These are phyloP conservation scores for Polyodon spathula DNA, from an alignment of 2,113 vertebrate species.

Conservation along the genomic window DNA sequence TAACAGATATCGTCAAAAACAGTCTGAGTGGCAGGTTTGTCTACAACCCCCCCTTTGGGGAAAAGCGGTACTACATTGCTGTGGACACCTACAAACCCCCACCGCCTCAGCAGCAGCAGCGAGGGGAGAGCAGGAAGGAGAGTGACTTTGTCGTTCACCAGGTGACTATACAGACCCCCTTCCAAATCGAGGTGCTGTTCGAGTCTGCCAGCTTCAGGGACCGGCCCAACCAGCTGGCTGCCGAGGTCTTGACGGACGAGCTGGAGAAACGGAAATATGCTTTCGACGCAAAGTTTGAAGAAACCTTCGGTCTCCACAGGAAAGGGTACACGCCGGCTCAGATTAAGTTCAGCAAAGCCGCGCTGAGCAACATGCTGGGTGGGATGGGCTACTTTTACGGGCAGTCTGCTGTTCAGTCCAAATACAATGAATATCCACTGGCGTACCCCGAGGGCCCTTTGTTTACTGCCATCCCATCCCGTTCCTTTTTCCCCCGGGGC, in stretches of 20 bases:
- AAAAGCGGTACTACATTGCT: conserved; percentile 62
- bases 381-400: conserved; percentile 87
- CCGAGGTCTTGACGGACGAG: conserved; percentile 48
- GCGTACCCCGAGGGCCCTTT: conserved; percentile 54
- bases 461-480: conserved; percentile 82
- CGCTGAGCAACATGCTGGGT: conserved; percentile 82
- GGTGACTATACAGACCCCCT: conserved; percentile 72
- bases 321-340: conserved; percentile 58
- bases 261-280: conserved; percentile 44
- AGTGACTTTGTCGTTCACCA: conserved; percentile 78
- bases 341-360: conserved; percentile 66
- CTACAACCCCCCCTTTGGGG: conserved; percentile 53
- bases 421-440: conserved; percentile 47
- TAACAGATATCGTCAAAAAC: conserved; percentile 74
- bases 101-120: conserved; percentile 50
- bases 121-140: conserved; percentile 40
- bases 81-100: conserved; percentile 56
- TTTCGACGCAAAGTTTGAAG: conserved; percentile 71
- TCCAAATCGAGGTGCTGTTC: conserved; percentile 70
- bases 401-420: conserved; percentile 67
- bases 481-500: conserved; percentile 90
- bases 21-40: conserved; percentile 68
- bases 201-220: conserved; percentile 69
- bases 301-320: conserved; percentile 58
- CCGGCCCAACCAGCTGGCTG: conserved; percentile 56